A percentile compares a stretch with the other conserved stretches of the same genome.
Evolutionary conservation across 2,797 vertebrate species (phyloP).

Genomic region (Scomberomorus guttatus): DNA sequence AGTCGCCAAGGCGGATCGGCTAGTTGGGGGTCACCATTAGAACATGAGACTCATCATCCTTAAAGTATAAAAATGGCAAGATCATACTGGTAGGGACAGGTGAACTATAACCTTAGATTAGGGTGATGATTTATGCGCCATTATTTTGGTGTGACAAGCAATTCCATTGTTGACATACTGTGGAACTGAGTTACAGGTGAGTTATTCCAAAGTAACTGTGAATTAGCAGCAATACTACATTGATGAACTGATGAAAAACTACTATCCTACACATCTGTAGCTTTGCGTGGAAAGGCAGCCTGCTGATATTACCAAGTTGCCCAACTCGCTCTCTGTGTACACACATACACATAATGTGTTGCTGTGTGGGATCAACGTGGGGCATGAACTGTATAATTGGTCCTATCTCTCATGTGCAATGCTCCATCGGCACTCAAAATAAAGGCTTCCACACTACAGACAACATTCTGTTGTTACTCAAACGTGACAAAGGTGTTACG

Average conservation of each 20-base stretch:
- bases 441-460: neutral
- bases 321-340: neutral
- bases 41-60: neutral
- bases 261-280: neutral
- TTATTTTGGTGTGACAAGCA: neutral
- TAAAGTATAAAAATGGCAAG: neutral
- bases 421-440: neutral
- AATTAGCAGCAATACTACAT: neutral
- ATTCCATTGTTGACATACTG: neutral
- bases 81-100: neutral
- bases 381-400: neutral
- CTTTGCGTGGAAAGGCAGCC: neutral
- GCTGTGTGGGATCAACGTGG: neutral
- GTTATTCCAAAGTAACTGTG: neutral
- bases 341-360: neutral
- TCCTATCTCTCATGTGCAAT: neutral
- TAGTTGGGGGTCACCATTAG: neutral
- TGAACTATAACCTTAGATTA: neutral
- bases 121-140: no score
- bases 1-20: no score
- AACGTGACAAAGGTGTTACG: neutral
- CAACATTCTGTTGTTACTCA: slow-evolving; percentile 1
- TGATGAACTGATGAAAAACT: neutral
- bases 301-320: neutral
- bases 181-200: neutral